Evolutionary conservation across 2,888 invertebrate genomes (phyloP).

Genomic region (Xylocampa areola): DNA sequence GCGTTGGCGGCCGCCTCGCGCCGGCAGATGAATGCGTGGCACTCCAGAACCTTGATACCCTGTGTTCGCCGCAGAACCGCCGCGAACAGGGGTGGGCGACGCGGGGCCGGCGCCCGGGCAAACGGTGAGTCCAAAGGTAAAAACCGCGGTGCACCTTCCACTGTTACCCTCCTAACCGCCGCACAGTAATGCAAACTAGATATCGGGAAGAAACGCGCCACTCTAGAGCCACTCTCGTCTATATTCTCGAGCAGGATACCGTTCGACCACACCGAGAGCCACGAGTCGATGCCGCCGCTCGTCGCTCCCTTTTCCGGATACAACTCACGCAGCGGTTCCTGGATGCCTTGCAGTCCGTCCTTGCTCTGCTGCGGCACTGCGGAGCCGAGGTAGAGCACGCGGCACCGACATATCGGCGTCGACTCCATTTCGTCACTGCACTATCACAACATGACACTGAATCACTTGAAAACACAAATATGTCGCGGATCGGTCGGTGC

Average conservation of each 20-base stretch:
- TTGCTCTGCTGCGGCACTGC: conserved; percentile 99
- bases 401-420: conserved; percentile 98
- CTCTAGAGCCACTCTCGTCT: conserved; percentile 97
- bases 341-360: conserved; percentile 98
- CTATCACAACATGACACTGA: conserved; percentile 86
- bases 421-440: conserved; percentile 91
- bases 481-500: conserved; percentile 63
- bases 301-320: conserved; percentile 98
- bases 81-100: conserved; percentile 98
- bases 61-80: conserved; percentile 98
- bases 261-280: conserved; percentile 99
- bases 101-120: conserved; percentile 96
- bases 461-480: conserved; percentile 76
- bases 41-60: conserved; percentile 99
- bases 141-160: conserved; percentile 95
- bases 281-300: conserved; percentile 97
- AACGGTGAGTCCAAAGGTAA: conserved; percentile 98
- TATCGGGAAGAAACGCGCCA: conserved; percentile 98
- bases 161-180: conserved; percentile 96
- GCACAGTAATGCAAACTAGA: conserved; percentile 98
- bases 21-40: conserved; percentile 99
- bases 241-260: conserved; percentile 98
- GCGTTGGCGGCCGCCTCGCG: conserved; percentile 99
- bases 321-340: conserved; percentile 98
- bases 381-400: conserved; percentile 98